Percentiles rank a stretch among this genome's conserved stretches.
Conservation (phyloP, 2,113 vertebrate genomes). For the Mesoclemmys tuberculata region DNA sequence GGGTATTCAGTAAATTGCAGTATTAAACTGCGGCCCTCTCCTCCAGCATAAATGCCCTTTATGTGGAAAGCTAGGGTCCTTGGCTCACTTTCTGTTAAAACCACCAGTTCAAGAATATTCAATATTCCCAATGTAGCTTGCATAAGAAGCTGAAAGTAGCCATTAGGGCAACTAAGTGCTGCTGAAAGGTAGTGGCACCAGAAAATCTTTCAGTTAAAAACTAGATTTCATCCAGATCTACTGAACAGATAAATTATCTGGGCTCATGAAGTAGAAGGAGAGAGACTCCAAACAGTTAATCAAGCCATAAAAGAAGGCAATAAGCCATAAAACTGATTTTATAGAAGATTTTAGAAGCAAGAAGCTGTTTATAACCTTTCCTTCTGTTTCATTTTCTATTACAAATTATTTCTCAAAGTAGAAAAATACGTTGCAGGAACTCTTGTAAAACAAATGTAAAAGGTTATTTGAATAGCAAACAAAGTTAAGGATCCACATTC, state of each 20-base stretch:
- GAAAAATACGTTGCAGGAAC: not conserved
- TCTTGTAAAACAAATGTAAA: not conserved
- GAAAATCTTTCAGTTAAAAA: too few species aligned
- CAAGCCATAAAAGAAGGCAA: not conserved
- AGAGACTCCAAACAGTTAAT: not conserved
- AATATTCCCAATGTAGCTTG: not conserved
- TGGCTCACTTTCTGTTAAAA: not conserved
- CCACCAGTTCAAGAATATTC: not conserved
- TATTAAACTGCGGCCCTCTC: not conserved
- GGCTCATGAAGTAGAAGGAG: not conserved
- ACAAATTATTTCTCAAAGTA: not conserved
- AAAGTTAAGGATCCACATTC: not conserved
- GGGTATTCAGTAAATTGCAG: not conserved
- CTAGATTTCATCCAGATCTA: not conserved
- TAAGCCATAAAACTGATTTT: not conserved
- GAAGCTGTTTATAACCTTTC: not conserved
- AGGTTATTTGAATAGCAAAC: not conserved
- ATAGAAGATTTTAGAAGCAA: not conserved
- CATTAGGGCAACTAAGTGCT: rapidly evolving
- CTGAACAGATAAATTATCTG: not conserved
- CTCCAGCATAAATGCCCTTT: not conserved
- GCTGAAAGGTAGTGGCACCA: too few species aligned
- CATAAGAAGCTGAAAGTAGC: not conserved
- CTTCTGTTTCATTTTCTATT: not conserved
- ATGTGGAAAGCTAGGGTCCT: not conserved